A percentile compares a stretch with the other conserved stretches of the same genome.
phyloP scores from a whole-genome alignment of 2,797 vertebrate species.

The Chloroceryle amazona region DNA sequence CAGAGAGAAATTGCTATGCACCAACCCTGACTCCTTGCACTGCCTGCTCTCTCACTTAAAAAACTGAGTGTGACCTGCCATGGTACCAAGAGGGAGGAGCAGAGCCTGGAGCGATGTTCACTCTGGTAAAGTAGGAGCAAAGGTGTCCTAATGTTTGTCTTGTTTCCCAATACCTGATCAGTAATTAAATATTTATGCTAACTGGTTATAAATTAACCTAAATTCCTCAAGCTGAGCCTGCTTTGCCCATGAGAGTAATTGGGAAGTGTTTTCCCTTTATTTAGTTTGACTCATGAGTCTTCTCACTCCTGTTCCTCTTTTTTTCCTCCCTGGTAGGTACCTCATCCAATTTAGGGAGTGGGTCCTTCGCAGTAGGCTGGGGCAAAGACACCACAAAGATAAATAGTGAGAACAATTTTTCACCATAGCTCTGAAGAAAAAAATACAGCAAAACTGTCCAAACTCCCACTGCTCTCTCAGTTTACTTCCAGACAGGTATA shows the following conservation, averaged over 20 bases:
- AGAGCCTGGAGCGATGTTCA: background rate
- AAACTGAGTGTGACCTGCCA: background rate
- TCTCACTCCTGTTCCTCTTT: background rate
- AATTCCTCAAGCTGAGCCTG: background rate
- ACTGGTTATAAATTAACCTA: background rate
- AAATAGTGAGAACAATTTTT: background rate
- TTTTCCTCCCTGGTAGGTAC: background rate
- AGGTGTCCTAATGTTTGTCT: background rate
- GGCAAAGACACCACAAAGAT: background rate
- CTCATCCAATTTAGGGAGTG: background rate
- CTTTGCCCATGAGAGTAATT: background rate
- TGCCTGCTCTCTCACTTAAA: background rate
- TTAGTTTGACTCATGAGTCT: background rate
- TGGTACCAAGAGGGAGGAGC: background rate
- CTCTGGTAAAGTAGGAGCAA: background rate
- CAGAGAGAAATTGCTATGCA: background rate
- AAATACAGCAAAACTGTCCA: background rate
- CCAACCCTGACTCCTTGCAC: rapidly evolving
- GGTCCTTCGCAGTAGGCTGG: background rate
- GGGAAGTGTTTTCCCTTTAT: background rate
- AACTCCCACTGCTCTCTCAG: background rate
- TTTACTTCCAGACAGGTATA: background rate
- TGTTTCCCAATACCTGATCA: background rate
- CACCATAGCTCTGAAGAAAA: background rate
- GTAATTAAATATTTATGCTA: background rate